Base-by-base conservation (phyloP, 2,888 invertebrate genomes). In the Malachius bipustulatus region DNA sequence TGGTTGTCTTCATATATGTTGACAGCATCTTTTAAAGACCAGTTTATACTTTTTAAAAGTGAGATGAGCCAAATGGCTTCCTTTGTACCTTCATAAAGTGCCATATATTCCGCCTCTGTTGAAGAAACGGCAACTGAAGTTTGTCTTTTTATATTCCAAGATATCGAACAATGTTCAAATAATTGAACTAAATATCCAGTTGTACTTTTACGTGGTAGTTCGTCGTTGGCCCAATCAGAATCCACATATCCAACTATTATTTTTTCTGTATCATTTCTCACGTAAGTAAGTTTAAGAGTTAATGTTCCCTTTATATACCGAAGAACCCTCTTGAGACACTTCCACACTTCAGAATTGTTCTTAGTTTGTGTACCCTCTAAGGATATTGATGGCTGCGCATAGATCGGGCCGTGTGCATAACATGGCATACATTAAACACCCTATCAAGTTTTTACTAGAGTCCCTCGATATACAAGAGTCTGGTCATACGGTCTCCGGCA, bases 81-180 rank as follows among this genome's bases (percentile, higher is more conserved):
- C 37, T 32, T 47, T 3, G 50, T 47, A 41, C 35, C 48, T 43
- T 49, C 48, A 38, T 36, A 48, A 2, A 48, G 38, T 31, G 10
- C 32, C 26, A 40, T 45, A 26, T 45, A 45, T 38, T 45, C 42
- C n/a, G 46, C 42, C 35, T 46, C 44, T 14, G 44, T 42, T 1
- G 52, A 50, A 13, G 56, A 56, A 1, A 54, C 30, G 0, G 54
- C 47, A 4, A 55, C 54, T 15, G 44, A 33, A 14, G 39, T 41
- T 41, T 59, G 57, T 35, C 45, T 50, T 33, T 45, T 50, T 10
- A 53, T 50, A 6, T 39, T 39, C 57, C 57, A 60, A 11, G 39
- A 32, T n/a, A 57, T 47, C 0, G 47, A 47, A 34, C 39, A 45
- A 30, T 37, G 44, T 41, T 34, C 51, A 51, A 41, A 46, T 40